Percentiles rank a stretch among this genome's conserved stretches.
These are phyloP conservation scores for Sclerodermus sp. DNA, from an alignment of 2,888 invertebrate species.

Conservation along the genomic window DNA sequence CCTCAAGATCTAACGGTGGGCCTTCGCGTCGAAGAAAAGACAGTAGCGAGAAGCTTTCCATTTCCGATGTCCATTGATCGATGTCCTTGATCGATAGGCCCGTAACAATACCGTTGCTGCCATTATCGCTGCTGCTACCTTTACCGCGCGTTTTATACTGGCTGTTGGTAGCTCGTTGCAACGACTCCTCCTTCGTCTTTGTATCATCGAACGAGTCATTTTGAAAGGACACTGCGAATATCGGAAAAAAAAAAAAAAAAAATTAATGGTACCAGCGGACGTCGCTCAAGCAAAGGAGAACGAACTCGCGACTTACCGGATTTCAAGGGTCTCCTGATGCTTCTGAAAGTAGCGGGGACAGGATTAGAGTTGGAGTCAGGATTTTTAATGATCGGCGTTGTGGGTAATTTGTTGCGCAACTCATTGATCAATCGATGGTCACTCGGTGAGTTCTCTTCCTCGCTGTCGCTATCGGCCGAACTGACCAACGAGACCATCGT, in stretches of 20 bases:
- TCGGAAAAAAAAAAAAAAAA: no score
- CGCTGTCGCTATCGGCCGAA: conserved; percentile 67
- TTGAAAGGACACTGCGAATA: conserved; percentile 48
- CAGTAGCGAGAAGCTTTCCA: conserved; percentile 7
- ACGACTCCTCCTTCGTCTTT: conserved; percentile 15
- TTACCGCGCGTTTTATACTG: neutral
- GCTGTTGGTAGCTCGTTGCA: neutral
- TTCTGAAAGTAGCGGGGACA: conserved; percentile 4
- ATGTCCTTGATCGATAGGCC: conserved; percentile 18
- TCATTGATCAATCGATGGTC: conserved; percentile 51
- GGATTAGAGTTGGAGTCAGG: conserved; percentile 21
- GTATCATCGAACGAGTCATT: conserved; percentile 44
- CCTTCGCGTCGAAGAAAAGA: conserved; percentile 24
- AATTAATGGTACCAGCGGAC: no score
- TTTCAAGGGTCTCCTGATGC: conserved; percentile 42
- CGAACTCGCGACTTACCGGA: conserved; percentile 41
- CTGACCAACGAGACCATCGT: conserved; percentile 71
- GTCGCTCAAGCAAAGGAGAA: no score
- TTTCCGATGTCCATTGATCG: conserved; percentile 28
- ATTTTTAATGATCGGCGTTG: conserved; percentile 51
- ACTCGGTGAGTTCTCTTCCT: conserved; percentile 41
- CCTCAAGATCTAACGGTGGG: no score
- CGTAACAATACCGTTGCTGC: conserved; percentile 6
- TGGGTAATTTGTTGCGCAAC: conserved; percentile 49
- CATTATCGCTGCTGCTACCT: conserved; percentile 11